Conservation (phyloP, 2,113 vertebrate genomes). For the Catharus fuscescens region DNA sequence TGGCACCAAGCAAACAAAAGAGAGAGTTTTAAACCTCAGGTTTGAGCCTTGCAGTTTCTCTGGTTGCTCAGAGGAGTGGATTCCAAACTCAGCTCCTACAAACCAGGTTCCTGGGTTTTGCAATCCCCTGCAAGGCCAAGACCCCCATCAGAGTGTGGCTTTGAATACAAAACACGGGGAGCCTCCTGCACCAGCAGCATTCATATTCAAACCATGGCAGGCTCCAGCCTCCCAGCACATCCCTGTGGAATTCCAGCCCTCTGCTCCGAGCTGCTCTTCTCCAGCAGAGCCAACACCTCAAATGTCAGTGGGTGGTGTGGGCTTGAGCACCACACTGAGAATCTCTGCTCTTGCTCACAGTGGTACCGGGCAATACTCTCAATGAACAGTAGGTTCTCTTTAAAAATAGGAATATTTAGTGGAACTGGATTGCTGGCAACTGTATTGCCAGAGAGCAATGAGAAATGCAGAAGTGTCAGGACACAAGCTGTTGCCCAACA, state of each 20-base stretch:
- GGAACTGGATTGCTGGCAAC: not conserved
- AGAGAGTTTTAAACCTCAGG: not conserved
- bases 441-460: not conserved
- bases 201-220: not conserved
- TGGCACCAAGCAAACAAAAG: not conserved
- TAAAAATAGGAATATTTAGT: not conserved
- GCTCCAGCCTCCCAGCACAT: not conserved
- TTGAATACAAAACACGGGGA: not conserved
- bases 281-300: not conserved
- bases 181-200: not conserved
- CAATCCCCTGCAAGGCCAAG: not conserved
- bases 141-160: not conserved
- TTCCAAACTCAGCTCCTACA: not conserved
- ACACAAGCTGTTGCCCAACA: not conserved
- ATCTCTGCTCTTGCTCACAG: not conserved
- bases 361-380: not conserved
- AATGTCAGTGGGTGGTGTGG: not conserved
- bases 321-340: rapidly evolving
- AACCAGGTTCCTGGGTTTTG: not conserved
- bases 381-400: not conserved
- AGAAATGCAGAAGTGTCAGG: not conserved
- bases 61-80: not conserved
- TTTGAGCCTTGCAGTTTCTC: not conserved
- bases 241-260: not conserved
- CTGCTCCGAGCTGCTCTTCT: not conserved